Conservation (phyloP, 2,888 invertebrate genomes). For the Melieria crassipennis region DNA sequence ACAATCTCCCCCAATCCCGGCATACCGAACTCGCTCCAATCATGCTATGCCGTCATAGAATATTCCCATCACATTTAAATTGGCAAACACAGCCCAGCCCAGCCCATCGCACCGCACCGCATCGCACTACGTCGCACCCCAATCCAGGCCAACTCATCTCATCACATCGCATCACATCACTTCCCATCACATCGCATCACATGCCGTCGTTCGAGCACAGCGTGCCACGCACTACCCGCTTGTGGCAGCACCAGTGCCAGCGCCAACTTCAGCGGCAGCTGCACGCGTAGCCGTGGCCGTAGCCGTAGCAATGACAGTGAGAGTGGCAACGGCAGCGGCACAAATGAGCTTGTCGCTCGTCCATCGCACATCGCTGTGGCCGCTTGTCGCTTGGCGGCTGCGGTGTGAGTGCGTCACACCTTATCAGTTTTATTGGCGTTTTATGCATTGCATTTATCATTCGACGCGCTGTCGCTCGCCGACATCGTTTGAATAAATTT, state of each 20-base stretch:
- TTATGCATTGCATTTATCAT: slow-evolving; percentile 8
- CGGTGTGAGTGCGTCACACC: neutral
- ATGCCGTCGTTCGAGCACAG: too few species aligned
- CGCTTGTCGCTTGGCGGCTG: neutral
- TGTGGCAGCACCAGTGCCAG: too few species aligned
- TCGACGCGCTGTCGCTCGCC: neutral
- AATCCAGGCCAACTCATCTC: neutral
- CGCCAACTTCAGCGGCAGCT: neutral
- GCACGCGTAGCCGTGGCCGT: neutral
- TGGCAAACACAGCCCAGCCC: too few species aligned
- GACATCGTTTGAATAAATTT: slow-evolving; percentile 16
- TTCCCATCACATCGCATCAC: slow-evolving; percentile 2
- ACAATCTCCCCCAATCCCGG: too few species aligned
- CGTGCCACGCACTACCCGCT: too few species aligned
- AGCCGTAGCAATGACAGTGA: neutral
- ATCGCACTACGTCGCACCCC: neutral
- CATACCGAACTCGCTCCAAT: too few species aligned
- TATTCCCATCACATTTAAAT: too few species aligned
- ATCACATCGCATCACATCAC: slow-evolving; percentile 1
- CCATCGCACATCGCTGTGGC: neutral
- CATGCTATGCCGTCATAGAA: too few species aligned
- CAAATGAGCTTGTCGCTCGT: neutral
- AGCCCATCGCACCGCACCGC: neutral
- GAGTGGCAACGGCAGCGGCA: neutral
- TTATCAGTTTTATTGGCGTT: slow-evolving; percentile 10